Conservation (phyloP, 2,888 invertebrate genomes). For the Muscina levida region DNA sequence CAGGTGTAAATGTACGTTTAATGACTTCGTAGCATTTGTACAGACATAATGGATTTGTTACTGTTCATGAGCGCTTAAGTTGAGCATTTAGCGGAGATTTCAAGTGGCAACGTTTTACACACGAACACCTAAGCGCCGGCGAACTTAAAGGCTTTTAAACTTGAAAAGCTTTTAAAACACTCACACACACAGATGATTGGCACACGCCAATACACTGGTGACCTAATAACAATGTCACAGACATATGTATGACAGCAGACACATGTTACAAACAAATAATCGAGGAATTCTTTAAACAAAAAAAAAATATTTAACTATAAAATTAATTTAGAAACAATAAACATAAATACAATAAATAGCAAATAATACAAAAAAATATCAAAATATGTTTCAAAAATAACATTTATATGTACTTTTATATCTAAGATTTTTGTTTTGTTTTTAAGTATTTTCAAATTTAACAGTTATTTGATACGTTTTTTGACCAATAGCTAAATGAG, state of each 20-base stretch:
- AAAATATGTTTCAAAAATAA: too few relatives aligned
- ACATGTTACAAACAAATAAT: background rate
- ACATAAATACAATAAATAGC: background rate
- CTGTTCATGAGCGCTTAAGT: background rate
- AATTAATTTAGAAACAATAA: slow-evolving; percentile 5
- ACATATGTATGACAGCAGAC: background rate
- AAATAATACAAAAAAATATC: too few relatives aligned
- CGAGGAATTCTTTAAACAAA: too few relatives aligned
- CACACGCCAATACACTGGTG: background rate
- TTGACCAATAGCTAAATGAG: too few relatives aligned
- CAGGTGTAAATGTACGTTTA: slow-evolving; percentile 5
- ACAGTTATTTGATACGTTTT: background rate
- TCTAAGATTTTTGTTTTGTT: too few relatives aligned
- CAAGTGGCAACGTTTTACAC: background rate
- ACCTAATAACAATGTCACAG: slow-evolving; percentile 3
- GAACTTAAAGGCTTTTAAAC: slow-evolving; percentile 3
- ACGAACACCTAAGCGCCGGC: background rate
- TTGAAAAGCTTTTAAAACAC: slow-evolving; percentile 18
- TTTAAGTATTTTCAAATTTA: too few relatives aligned
- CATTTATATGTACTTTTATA: too few relatives aligned
- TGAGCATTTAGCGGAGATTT: slow-evolving; percentile 2
- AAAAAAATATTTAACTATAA: too few relatives aligned
- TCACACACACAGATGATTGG: background rate
- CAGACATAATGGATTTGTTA: slow-evolving; percentile 23
- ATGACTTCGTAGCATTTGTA: background rate